phyloP scores from a whole-genome alignment of 2,797 vertebrate genomes.

The Emys orbicularis region DNA sequence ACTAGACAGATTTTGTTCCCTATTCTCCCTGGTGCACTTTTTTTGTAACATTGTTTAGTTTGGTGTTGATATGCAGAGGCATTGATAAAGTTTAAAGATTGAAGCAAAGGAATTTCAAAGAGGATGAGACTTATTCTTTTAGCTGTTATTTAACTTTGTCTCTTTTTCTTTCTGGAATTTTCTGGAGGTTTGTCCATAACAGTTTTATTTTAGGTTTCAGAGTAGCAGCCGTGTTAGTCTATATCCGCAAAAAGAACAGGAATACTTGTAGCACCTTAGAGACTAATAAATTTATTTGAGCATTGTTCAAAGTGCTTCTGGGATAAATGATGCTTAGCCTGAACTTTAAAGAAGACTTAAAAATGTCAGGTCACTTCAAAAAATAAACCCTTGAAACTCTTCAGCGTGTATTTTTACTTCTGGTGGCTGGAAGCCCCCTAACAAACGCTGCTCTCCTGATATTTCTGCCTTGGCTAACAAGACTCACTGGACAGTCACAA shows the following conservation, averaged over 20 bases:
- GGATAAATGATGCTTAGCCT: fast-evolving
- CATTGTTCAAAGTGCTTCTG: not conserved
- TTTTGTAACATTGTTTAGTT: fast-evolving
- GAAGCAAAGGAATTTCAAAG: not conserved
- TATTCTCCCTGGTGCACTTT: fast-evolving
- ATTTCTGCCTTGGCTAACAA: slow-evolving; percentile 30
- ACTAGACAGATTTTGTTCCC: not conserved
- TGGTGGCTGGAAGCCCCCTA: not conserved
- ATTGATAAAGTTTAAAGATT: not conserved
- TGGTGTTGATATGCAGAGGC: not conserved
- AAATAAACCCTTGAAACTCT: not conserved
- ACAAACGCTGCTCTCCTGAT: not conserved
- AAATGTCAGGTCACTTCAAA: not conserved
- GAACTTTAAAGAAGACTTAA: not conserved
- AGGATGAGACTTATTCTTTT: fast-evolving
- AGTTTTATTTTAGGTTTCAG: not conserved
- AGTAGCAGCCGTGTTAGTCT: too few relatives aligned
- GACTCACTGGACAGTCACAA: not conserved
- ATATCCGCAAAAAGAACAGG: too few relatives aligned
- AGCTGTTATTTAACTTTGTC: not conserved
- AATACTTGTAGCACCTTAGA: too few relatives aligned
- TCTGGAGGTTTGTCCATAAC: not conserved
- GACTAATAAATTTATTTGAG: not conserved
- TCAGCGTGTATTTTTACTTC: fast-evolving
- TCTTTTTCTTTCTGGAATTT: not conserved